Conservation (phyloP, 1,140 invertebrate species). For the Lanistes nyassanus region DNA sequence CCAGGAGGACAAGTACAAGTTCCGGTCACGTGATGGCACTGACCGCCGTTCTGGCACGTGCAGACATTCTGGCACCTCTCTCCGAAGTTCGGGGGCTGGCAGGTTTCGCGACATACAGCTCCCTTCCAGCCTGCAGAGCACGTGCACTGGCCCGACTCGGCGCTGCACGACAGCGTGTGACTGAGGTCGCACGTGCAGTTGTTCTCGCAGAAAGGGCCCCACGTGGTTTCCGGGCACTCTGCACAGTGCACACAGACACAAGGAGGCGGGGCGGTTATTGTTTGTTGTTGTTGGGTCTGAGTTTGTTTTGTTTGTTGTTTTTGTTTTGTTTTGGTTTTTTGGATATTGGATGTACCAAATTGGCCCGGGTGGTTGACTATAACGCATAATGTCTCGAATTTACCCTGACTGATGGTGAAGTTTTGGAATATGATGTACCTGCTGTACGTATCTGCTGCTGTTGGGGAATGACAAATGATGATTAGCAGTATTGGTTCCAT, state of each 20-base stretch:
- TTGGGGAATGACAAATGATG: too few relatives aligned
- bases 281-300: not conserved
- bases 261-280: not conserved
- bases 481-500: conserved; percentile 1
- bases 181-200: conserved; percentile 82
- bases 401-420: not conserved
- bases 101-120: conserved; percentile 1
- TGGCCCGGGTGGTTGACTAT: too few relatives aligned
- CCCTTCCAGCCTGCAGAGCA: conserved; percentile 75
- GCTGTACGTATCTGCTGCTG: too few relatives aligned
- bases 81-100: conserved; percentile 15
- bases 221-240: conserved; percentile 56
- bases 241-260: conserved; percentile 72
- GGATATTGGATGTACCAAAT: too few relatives aligned
- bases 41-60: not conserved
- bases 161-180: conserved; percentile 76
- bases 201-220: conserved; percentile 80
- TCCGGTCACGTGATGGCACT: conserved; percentile 23
- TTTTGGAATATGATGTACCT: not conserved
- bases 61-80: conserved; percentile 13
- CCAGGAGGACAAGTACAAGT: conserved; percentile 69
- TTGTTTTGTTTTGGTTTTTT: too few relatives aligned
- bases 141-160: conserved; percentile 82
- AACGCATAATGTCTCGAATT: not conserved
- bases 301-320: too few relatives aligned